Evolutionary conservation across 2,797 vertebrate genomes (phyloP).

Genomic region (Geotria australis): DNA sequence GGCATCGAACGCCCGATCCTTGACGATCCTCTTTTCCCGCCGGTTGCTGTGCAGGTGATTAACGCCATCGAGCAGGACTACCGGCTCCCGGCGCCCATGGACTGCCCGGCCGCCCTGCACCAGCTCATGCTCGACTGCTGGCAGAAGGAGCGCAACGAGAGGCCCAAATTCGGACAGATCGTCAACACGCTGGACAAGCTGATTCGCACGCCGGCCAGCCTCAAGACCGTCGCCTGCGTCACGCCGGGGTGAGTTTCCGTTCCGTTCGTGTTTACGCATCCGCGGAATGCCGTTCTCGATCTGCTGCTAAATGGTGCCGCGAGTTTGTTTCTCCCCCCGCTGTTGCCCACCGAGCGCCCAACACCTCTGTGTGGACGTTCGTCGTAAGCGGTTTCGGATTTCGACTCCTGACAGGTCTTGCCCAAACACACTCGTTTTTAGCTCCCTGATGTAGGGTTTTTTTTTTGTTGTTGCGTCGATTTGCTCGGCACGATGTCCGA

Average conservation of each 20-base stretch:
- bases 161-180: slow-evolving; percentile 90
- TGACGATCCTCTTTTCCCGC: too few relatives aligned
- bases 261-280: background rate
- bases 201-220: slow-evolving; percentile 85
- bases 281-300: background rate
- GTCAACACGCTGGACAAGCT: slow-evolving; percentile 93
- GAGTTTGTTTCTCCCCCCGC: background rate
- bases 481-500: background rate
- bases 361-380: background rate
- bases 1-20: too few relatives aligned
- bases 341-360: too few relatives aligned
- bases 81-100: slow-evolving; percentile 84
- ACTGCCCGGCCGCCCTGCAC: slow-evolving; percentile 81
- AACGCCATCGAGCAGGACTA: slow-evolving; percentile 96
- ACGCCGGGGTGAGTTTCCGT: slow-evolving; percentile 51
- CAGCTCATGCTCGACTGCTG: slow-evolving; percentile 98
- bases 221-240: slow-evolving; percentile 70
- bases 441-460: background rate
- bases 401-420: background rate
- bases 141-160: slow-evolving; percentile 79
- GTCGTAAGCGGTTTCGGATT: background rate
- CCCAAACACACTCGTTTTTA: background rate
- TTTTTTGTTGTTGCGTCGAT: background rate
- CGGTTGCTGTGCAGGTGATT: slow-evolving; percentile 35
- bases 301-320: background rate